phyloP scores from a whole-genome alignment of 1,140 invertebrate species.

The Andrena cerasifolii region DNA sequence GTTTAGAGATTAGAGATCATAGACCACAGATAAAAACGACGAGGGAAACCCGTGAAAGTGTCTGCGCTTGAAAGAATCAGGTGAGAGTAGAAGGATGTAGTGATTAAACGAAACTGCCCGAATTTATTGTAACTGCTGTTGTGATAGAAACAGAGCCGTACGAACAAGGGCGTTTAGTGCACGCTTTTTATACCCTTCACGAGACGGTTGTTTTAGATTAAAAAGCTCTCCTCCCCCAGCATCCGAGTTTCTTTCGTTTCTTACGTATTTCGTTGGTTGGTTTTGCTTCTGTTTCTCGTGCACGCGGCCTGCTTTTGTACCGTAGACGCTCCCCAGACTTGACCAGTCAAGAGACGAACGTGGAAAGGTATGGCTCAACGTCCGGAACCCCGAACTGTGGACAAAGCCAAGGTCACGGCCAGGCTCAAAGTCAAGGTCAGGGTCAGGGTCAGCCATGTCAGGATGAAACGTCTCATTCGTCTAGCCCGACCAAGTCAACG shows the following conservation, averaged over 20 bases:
- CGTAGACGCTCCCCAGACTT: constrained; percentile 80
- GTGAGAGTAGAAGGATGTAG: constrained; percentile 2
- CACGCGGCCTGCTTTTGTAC: constrained; percentile 54
- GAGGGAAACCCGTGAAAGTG: too few relatives aligned
- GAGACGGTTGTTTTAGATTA: not conserved
- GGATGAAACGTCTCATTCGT: constrained; percentile 71
- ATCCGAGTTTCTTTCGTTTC: not conserved
- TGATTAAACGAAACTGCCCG: not conserved
- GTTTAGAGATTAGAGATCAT: not conserved
- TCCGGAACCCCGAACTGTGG: constrained; percentile 77
- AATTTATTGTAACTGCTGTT: not conserved
- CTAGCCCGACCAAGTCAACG: constrained; percentile 77
- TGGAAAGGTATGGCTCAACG: constrained; percentile 77
- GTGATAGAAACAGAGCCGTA: not conserved
- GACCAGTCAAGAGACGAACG: constrained; percentile 78
- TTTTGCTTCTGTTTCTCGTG: constrained; percentile 45
- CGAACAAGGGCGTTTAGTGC: not conserved
- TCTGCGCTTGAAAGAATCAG: not conserved
- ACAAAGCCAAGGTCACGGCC: constrained; percentile 34
- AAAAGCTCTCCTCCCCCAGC: not conserved
- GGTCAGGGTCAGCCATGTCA: constrained; percentile 35
- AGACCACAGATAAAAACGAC: not conserved
- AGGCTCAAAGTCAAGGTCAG: constrained; percentile 26
- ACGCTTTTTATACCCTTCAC: constrained; percentile 10
- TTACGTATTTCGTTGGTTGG: not conserved